Base-by-base conservation (phyloP, 1,140 invertebrate genomes). In the Monochamus saltuarius region DNA sequence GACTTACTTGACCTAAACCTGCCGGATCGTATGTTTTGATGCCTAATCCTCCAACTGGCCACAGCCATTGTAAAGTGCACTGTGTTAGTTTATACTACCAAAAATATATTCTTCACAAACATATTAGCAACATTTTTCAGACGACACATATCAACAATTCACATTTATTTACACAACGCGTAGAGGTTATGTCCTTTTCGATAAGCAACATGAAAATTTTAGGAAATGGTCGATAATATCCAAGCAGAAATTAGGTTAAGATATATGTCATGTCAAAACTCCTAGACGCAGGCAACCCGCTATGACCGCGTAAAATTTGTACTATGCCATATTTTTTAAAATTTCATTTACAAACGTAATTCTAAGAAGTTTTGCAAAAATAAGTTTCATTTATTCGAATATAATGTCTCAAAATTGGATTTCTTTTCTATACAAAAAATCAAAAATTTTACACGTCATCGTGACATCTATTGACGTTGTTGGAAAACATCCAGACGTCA, bases 1-100 rank as follows among this genome's bases (percentile, higher is more conserved):
- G 51, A 60, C 58, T 52, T 62, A 63, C 65, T 55, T 38, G 61
- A 46, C 37, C 58, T 57, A 19, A 43, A 54, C 29, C 61, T 62
- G 36, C 57, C 59, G 29, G 59, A 49, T 59, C 51, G 55, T n/a
- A 42, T 40, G 7, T 54, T 59, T 17, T 62, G 61, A 14, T 47
- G 42, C 40, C 61, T 43, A 11, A 66, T 17, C 57, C 60, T 66
- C 65, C 65, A 66, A 51, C 65, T 62, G 16, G 59, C 57, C 19
- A 66, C 42, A 40, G 65, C 65, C 65, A 66, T 66, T 45, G n/a
- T 40, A 42, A 45, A 45, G 43, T 35, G 13, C 34, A 34, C 14
- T 35, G 43, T 53, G 40, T 11, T 38, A 38, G 16, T 38, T 36
- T 53, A 53, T 40, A 53, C 39, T 53, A 39, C 38, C 45, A 56